Evolutionary conservation across 2,113 vertebrate species (phyloP).

Genomic region (Chaetura pelagica): DNA sequence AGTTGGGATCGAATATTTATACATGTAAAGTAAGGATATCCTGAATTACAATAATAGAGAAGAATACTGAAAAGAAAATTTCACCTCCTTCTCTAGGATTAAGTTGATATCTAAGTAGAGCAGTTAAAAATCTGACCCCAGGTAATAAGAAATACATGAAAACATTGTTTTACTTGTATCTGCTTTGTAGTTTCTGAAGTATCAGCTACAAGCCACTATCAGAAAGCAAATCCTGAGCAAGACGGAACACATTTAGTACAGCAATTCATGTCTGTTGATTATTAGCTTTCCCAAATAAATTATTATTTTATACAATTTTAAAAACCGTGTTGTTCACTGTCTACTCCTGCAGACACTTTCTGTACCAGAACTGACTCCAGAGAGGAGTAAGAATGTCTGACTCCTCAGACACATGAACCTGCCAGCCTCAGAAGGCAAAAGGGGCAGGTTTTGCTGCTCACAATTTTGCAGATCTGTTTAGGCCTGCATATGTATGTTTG

Average conservation of each 20-base stretch:
- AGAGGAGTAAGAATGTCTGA: constrained; percentile 42
- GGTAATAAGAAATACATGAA: neutral
- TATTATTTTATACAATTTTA: constrained; percentile 44
- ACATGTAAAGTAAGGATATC: neutral
- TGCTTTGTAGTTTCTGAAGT: neutral
- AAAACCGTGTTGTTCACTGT: neutral
- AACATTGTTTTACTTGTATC: neutral
- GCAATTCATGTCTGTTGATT: neutral
- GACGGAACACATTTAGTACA: neutral
- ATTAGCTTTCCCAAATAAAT: constrained; percentile 1
- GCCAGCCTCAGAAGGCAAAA: neutral
- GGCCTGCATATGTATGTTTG: neutral
- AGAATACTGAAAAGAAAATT: neutral
- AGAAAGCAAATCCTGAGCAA: neutral
- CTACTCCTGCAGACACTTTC: neutral
- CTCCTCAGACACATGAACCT: neutral
- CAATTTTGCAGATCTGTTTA: neutral
- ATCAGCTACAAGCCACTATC: neutral
- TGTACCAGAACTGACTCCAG: neutral
- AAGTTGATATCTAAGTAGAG: neutral
- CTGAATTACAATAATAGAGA: neutral
- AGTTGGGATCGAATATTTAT: neutral
- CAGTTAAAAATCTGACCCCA: neutral
- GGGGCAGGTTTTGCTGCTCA: neutral
- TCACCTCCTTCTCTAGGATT: neutral